A percentile compares a stretch with the other conserved stretches of the same genome.
Evolutionary conservation across 2,113 vertebrate species (phyloP).

Genomic region (Grallaria varia): DNA sequence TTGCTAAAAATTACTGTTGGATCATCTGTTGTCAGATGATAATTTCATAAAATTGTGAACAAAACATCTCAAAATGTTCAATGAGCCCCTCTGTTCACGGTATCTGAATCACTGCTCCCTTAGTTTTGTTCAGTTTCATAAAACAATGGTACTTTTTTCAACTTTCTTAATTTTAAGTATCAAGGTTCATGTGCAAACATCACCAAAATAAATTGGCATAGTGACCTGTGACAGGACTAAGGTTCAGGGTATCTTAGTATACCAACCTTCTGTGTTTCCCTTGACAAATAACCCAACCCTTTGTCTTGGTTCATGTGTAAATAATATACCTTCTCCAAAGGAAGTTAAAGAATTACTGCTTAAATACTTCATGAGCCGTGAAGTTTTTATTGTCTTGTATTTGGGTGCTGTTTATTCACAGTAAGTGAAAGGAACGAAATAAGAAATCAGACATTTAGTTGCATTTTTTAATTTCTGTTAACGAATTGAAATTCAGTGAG

Average conservation of each 20-base stretch:
- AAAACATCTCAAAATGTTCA: neutral
- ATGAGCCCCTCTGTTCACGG: fast-evolving
- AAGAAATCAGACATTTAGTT: neutral
- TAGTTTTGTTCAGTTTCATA: neutral
- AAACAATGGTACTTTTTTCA: neutral
- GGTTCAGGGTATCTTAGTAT: neutral
- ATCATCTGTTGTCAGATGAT: neutral
- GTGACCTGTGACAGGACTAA: neutral
- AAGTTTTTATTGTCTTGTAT: neutral
- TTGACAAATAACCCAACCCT: neutral
- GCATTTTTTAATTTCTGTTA: neutral
- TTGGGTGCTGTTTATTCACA: neutral
- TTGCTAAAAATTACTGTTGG: neutral
- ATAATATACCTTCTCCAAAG: neutral
- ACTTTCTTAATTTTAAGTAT: neutral
- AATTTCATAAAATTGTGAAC: neutral
- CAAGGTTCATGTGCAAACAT: neutral
- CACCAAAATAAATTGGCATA: neutral
- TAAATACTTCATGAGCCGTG: neutral
- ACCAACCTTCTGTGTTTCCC: neutral
- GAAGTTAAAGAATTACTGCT: neutral
- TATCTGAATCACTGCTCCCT: neutral
- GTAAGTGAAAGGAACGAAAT: neutral
- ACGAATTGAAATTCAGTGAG: neutral
- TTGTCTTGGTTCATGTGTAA: neutral